These are phyloP conservation scores for Adelges cooleyi DNA, from an alignment of 1,140 invertebrate species.

Conservation along the genomic window DNA sequence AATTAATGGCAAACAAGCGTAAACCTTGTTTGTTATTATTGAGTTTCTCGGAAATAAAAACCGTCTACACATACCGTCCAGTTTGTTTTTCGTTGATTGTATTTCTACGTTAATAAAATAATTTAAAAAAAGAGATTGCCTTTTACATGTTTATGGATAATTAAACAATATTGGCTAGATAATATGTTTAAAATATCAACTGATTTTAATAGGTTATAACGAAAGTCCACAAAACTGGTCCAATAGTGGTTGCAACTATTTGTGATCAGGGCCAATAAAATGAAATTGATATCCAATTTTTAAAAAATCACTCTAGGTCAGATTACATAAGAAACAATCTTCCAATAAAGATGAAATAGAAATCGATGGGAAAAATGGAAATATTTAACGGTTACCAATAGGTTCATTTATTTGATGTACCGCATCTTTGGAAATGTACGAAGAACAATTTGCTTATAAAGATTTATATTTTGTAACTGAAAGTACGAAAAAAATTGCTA, in stretches of 20 bases:
- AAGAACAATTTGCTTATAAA: neutral
- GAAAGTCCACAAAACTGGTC: neutral
- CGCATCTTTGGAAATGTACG: neutral
- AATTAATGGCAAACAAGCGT: too few relatives aligned
- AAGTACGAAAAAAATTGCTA: neutral
- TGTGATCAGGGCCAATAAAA: neutral
- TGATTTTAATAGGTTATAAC: neutral
- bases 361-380: too few relatives aligned
- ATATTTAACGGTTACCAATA: too few relatives aligned
- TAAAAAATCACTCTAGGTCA: neutral
- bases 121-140: too few relatives aligned
- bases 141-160: too few relatives aligned
- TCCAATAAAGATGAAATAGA: neutral
- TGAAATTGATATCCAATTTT: neutral
- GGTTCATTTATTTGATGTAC: neutral
- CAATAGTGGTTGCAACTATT: neutral
- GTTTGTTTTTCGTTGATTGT: too few relatives aligned
- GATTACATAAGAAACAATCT: neutral
- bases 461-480: neutral
- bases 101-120: too few relatives aligned
- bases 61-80: too few relatives aligned
- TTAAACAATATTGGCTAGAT: too few relatives aligned
- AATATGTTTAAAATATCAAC: neutral
- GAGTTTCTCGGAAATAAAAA: too few relatives aligned
- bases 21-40: too few relatives aligned